A percentile compares a stretch with the other conserved stretches of the same genome.
Conservation (phyloP, 2,113 vertebrate genomes). For the Dasyprocta punctata region DNA sequence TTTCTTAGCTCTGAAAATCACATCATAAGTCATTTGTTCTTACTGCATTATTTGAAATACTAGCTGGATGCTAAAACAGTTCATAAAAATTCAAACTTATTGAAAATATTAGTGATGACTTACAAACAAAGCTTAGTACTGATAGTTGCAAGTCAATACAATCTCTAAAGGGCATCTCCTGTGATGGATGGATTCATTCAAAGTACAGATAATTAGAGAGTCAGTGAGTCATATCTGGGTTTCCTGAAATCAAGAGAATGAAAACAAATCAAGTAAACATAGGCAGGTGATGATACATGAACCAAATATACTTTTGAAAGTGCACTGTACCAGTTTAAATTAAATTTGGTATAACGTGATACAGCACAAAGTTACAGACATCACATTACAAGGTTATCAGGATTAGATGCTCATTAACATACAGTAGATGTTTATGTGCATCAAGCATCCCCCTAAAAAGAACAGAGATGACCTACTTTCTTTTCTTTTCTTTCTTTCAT, state of each 20-base stretch:
- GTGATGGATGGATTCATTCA: neutral
- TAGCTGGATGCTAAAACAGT: slow-evolving; percentile 28
- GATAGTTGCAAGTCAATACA: slow-evolving; percentile 13
- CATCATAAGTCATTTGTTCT: slow-evolving; percentile 29
- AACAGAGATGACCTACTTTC: neutral
- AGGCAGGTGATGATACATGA: neutral
- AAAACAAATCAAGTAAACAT: slow-evolving; percentile 9
- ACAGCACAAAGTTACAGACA: neutral
- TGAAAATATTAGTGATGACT: slow-evolving; percentile 47
- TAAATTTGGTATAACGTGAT: neutral
- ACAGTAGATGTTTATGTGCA: neutral
- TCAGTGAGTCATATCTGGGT: neutral
- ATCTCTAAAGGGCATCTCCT: slow-evolving; percentile 22
- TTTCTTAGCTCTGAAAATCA: slow-evolving; percentile 23
- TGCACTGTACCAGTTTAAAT: neutral
- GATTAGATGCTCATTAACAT: neutral
- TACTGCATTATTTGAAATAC: slow-evolving; percentile 37
- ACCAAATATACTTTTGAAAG: neutral
- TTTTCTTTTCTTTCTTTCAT: neutral
- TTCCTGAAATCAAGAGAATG: slow-evolving; percentile 10
- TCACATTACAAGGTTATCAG: neutral
- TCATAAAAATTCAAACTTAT: slow-evolving; percentile 67
- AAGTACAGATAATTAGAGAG: slow-evolving; percentile 28
- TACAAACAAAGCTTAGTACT: slow-evolving; percentile 23
- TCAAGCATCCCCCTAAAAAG: neutral